Evolutionary conservation across 1,140 invertebrate species (phyloP).

Genomic region (Probaryconus sp.): DNA sequence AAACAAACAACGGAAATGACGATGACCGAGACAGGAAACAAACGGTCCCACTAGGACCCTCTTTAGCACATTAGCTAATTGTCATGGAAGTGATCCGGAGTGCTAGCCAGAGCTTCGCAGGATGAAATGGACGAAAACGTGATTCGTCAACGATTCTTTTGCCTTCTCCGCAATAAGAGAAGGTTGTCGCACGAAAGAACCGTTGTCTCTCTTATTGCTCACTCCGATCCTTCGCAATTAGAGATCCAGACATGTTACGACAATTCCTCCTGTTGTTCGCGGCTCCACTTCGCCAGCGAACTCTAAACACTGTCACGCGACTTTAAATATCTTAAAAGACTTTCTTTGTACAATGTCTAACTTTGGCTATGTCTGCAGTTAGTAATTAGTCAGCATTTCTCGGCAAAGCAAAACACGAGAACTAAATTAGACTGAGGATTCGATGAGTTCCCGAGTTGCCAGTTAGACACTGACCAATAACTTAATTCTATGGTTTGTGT

Average conservation of each 20-base stretch:
- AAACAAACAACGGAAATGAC: conserved; percentile 10
- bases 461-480: conserved; percentile 1
- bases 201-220: conserved; percentile 9
- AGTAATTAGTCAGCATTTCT: conserved; percentile 27
- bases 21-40: conserved; percentile 21
- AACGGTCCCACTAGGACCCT: conserved; percentile 7
- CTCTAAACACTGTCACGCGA: conserved; percentile 13
- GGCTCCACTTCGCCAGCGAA: conserved; percentile 5
- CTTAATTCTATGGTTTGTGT: too few species aligned
- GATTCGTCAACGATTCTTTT: conserved; percentile 20
- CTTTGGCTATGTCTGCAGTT: conserved; percentile 22
- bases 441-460: conserved; percentile 4
- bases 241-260: conserved; percentile 12
- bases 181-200: conserved; percentile 32
- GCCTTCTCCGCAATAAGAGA: conserved; percentile 29
- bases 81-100: conserved; percentile 14
- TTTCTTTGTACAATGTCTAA: conserved; percentile 27
- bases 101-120: conserved; percentile 1
- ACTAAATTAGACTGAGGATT: conserved; percentile 40
- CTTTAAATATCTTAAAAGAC: conserved; percentile 24
- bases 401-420: conserved; percentile 2
- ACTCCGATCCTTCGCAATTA: neutral
- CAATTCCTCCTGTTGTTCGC: conserved; percentile 2
- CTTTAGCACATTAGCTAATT: conserved; percentile 36
- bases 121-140: neutral